Evolutionary conservation across 1,140 invertebrate genomes (phyloP), one percentile per base, ranked within the genome.

Genomic region (Platyscapa corneri): DNA sequence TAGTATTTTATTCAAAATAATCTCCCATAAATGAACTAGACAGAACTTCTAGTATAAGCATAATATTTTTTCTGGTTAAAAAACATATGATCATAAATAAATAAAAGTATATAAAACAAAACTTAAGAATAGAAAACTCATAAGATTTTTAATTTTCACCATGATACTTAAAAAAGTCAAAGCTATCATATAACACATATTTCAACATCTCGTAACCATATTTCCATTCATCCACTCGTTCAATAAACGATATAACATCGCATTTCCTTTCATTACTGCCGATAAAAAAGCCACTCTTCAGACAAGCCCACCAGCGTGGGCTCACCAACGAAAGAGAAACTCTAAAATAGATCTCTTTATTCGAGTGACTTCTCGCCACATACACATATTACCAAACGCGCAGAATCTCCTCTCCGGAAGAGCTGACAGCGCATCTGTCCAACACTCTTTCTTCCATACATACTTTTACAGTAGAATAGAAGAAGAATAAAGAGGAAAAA

Each of bases 321-420:
- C n/a, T n/a, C n/a, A n/a, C n/a, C n/a, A n/a, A 27, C 23, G 82
- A 5, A n/a, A 8, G 23, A 46, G 64, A 79, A 8, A 6, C 16
- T 65, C 6, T 75, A 77, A 82, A 85, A 85, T 85, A 85, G 53
- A 85, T 46, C 53, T 75, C 67, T 84, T 64, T 75, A 67, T 76
- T 60, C 79, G n/a, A 82, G 18, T 75, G 78, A 85, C 79, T 65
- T 67, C 56, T 60, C 72, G 72, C 18, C 75, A 37, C 75, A 80
- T 76, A 86, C 75, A 79, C 53, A 78, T 81, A 82, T 70, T 75
- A 49, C 39, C 46, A 37, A n/a, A 65, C 20, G 70, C 27, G 8
- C 64, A 74, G 27, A 64, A 75, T 37, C 10, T 65, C 67, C 10
- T 74, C 39, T 37, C 6, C 0, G 20, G 20, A 67, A 23, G 60